These are phyloP conservation scores for Ganaspis sp. DNA, from an alignment of 1,140 invertebrate genomes.

Conservation along the genomic window DNA sequence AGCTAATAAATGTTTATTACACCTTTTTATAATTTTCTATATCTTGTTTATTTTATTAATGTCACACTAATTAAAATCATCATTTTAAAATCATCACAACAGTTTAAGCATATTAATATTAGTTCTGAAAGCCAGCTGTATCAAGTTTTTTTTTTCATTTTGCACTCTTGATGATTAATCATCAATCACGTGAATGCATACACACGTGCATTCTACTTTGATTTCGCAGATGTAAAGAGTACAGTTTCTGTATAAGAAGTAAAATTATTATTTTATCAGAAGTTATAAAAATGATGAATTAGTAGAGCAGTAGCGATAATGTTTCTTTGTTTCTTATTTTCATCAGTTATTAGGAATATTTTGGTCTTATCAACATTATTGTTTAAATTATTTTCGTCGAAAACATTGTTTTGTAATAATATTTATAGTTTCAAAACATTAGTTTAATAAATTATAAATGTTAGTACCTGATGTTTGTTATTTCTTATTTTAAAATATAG, in stretches of 20 bases:
- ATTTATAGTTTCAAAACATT: background rate
- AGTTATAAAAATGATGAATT: constrained; percentile 13
- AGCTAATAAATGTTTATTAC: background rate
- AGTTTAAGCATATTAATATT: too few species aligned
- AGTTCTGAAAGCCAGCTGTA: background rate
- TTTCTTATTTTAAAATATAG: too few species aligned
- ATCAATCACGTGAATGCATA: background rate
- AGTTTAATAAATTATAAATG: too few species aligned
- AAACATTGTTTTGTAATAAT: background rate
- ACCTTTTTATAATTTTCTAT: too few species aligned
- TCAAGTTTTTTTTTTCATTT: background rate
- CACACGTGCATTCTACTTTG: constrained; percentile 23
- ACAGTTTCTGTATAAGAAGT: background rate
- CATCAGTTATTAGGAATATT: constrained; percentile 1
- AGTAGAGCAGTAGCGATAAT: background rate
- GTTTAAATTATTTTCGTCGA: background rate
- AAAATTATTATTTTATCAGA: constrained; percentile 12
- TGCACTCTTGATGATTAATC: background rate
- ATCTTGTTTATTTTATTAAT: too few species aligned
- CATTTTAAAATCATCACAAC: too few species aligned
- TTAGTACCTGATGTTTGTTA: too few species aligned
- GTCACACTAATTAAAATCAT: too few species aligned
- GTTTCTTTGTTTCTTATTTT: background rate
- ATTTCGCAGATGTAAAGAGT: constrained; percentile 1
- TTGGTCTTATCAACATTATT: background rate